Evolutionary conservation across 2,113 vertebrate species (phyloP).

Genomic region (Trinectes maculatus): DNA sequence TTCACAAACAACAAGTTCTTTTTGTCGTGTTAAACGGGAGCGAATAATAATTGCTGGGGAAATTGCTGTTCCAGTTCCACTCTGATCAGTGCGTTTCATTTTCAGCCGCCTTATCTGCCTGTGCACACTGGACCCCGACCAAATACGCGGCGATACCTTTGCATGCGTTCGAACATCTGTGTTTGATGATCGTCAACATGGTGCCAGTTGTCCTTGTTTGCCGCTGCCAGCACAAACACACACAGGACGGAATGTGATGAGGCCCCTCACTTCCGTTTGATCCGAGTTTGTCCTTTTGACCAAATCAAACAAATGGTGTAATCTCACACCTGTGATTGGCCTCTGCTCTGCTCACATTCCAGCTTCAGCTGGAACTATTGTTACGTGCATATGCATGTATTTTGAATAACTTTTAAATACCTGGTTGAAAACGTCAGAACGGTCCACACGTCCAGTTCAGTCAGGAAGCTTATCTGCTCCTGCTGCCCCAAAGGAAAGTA

Average conservation of each 20-base stretch:
- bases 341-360: constrained; percentile 39
- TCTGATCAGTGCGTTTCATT: too few relatives aligned
- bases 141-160: constrained; percentile 68
- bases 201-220: constrained; percentile 73
- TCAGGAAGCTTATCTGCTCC: constrained; percentile 45
- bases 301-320: constrained; percentile 72
- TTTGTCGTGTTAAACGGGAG: not conserved
- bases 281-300: constrained; percentile 74
- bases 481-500: constrained; percentile 34
- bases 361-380: too few relatives aligned
- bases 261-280: constrained; percentile 55
- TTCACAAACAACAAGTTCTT: constrained; percentile 3
- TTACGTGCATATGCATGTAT: too few relatives aligned
- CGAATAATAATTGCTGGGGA: constrained; percentile 13
- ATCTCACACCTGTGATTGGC: constrained; percentile 60
- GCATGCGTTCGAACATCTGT: constrained; percentile 81
- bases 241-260: constrained; percentile 49
- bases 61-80: constrained; percentile 22
- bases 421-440: not conserved
- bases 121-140: constrained; percentile 54
- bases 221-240: constrained; percentile 66
- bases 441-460: constrained; percentile 6
- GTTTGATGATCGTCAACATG: constrained; percentile 72
- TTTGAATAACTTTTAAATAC: not conserved
- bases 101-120: constrained; percentile 49